Base-by-base conservation (phyloP, 2,888 invertebrate genomes). In the Lumbricus terrestris region DNA sequence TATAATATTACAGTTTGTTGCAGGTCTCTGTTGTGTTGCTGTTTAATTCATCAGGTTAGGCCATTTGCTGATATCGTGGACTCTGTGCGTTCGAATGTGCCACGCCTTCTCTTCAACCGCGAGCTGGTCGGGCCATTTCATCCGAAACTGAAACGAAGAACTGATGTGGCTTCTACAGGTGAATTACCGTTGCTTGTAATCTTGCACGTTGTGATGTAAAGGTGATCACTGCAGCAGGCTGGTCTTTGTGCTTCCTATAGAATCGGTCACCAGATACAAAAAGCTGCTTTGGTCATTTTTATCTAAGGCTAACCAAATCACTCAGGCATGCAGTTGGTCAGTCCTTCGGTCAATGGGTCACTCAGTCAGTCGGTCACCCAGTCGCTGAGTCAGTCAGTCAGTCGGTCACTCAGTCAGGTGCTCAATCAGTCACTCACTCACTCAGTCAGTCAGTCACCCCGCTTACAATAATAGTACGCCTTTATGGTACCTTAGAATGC, bases 11-110 rank as follows among this genome's bases (percentile, higher is more conserved):
- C 3, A 23, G 47, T 47, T 23, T 47, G 20, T 69, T 69, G n/a
- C n/a, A 69, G 29, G 40, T 40, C 29, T 88, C 33, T 34, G 40
- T 88, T 88, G 18, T 88, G 40, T 35, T 89, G 13, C 37, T 13
- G 29, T 34, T 89, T 29, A 82, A 35, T 83, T 90, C 35, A 47
- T 54, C 35, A 92, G 92, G 92, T 92, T 29, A 42, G 92, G 42
- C 92, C 92, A 23, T 92, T 92, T 91, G 92, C 92, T 34, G 91
- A 91, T 38, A 92, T 92, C 29, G 90, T 89, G 35, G 92, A 92
- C 33, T 90, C 47, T 16, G 90, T 89, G 5, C 82, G 88, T 4
- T 89, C 88, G 6, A 88, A 88, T 16, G 85, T 90, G 37, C 92
- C 92, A n/a, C 89, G 92, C 6, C 23, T 92, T 23, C 90, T 92